Evolutionary conservation across 2,113 vertebrate genomes (phyloP).

Genomic region (Alouatta palliata): DNA sequence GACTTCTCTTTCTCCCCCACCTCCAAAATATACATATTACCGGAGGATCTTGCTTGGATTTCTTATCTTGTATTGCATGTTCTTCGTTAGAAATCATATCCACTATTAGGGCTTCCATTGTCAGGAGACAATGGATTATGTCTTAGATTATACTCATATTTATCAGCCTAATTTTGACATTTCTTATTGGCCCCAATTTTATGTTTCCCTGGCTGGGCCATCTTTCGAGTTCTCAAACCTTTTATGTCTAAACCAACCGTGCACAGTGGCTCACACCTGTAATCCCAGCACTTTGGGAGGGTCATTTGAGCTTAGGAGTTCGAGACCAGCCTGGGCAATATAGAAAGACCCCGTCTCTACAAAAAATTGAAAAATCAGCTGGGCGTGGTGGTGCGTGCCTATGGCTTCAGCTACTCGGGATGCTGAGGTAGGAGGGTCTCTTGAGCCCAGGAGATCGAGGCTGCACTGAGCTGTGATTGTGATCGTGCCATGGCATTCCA

Average conservation of each 20-base stretch:
- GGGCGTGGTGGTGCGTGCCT: background rate
- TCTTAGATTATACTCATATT: background rate
- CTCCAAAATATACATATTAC: background rate
- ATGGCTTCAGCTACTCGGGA: background rate
- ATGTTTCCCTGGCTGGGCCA: background rate
- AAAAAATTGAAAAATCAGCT: background rate
- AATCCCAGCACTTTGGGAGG: background rate
- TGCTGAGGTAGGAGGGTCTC: background rate
- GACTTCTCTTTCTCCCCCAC: background rate
- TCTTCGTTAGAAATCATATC: background rate
- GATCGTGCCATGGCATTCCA: background rate
- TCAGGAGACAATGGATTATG: background rate
- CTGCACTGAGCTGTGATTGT: background rate
- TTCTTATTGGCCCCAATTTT: background rate
- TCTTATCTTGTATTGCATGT: background rate
- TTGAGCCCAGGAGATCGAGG: background rate
- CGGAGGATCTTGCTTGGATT: background rate
- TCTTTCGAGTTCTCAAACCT: constrained; percentile 9
- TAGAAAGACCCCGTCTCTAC: background rate
- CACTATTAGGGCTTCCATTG: background rate
- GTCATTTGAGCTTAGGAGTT: background rate
- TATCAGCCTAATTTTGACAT: background rate
- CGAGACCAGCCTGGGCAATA: background rate
- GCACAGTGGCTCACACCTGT: background rate
- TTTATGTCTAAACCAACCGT: no score